A percentile compares a stretch with the other conserved stretches of the same genome.
phyloP scores from a whole-genome alignment of 2,113 vertebrate species.

The Gasterosteus nipponicus region DNA sequence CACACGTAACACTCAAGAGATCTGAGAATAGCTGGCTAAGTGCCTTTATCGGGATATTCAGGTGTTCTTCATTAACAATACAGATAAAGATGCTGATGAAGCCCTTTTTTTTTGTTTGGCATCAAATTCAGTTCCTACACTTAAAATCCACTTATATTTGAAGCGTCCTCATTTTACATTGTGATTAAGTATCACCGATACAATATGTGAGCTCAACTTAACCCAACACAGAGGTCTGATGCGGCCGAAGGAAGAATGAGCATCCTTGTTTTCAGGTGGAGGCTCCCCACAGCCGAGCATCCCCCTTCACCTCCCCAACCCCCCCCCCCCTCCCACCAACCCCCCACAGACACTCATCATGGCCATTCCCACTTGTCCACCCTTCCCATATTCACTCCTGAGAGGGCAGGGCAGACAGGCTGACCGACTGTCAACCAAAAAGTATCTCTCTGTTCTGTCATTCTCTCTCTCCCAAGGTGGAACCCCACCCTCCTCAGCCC shows the following conservation, averaged over 20 bases:
- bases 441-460: constrained; percentile 81
- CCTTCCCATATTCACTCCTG: constrained; percentile 73
- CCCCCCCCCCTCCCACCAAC: not conserved
- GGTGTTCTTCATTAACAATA: constrained; percentile 18
- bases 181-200: constrained; percentile 38
- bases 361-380: constrained; percentile 72
- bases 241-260: constrained; percentile 23
- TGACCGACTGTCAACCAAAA: constrained; percentile 76
- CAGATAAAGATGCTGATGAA: constrained; percentile 57
- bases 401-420: constrained; percentile 73
- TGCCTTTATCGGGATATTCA: constrained; percentile 44
- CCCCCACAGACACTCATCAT: constrained; percentile 62
- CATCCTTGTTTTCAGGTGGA: constrained; percentile 37
- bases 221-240: constrained; percentile 15
- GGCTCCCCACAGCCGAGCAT: constrained; percentile 23
- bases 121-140: constrained; percentile 35
- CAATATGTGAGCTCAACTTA: constrained; percentile 35
- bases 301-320: not conserved
- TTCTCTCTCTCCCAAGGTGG: constrained; percentile 85
- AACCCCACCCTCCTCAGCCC: constrained; percentile 85
- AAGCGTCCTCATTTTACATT: constrained; percentile 23
- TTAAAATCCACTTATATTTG: constrained; percentile 43
- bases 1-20: constrained; percentile 53
- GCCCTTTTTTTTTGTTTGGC: constrained; percentile 36
- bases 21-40: constrained; percentile 55